Evolutionary conservation across 2,888 invertebrate species (phyloP).

Genomic region (Cremastinae sp.): DNA sequence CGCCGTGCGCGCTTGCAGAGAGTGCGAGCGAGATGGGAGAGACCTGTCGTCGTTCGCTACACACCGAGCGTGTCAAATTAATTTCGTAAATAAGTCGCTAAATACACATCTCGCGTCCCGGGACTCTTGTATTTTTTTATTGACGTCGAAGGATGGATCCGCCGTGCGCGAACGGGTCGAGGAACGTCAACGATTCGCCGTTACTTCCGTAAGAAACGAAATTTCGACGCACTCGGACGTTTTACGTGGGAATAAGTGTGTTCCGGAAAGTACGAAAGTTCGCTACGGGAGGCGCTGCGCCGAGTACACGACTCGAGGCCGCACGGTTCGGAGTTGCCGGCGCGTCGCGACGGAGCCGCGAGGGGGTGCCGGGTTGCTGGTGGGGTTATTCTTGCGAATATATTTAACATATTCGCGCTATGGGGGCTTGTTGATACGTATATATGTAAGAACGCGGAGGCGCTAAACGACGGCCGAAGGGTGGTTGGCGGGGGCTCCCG

Average conservation of each 20-base stretch:
- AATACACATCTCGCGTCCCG: background rate
- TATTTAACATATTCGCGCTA: background rate
- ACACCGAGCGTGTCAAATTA: background rate
- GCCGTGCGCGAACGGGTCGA: too few species aligned
- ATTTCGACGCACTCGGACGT: background rate
- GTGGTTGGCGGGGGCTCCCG: conserved; percentile 14
- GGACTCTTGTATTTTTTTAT: background rate
- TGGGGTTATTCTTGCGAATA: conserved; percentile 21
- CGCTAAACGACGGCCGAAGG: conserved; percentile 54
- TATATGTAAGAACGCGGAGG: conserved; percentile 32
- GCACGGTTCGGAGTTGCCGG: conserved; percentile 67
- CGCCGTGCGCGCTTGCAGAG: background rate
- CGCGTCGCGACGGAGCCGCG: conserved; percentile 64
- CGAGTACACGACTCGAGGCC: conserved; percentile 1
- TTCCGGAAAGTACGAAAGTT: conserved; percentile 7
- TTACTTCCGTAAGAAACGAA: too few species aligned
- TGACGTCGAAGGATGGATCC: background rate
- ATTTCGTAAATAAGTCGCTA: background rate
- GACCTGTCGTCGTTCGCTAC: background rate
- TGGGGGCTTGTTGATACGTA: background rate
- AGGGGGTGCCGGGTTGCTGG: conserved; percentile 63
- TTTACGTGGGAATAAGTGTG: background rate
- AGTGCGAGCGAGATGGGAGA: conserved; percentile 2
- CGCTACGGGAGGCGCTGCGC: conserved; percentile 16
- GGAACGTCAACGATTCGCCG: too few species aligned